A percentile compares a stretch with the other conserved stretches of the same genome.
These are phyloP conservation scores for Acanthisitta chloris DNA, from an alignment of 2,113 vertebrate genomes.

Conservation along the genomic window DNA sequence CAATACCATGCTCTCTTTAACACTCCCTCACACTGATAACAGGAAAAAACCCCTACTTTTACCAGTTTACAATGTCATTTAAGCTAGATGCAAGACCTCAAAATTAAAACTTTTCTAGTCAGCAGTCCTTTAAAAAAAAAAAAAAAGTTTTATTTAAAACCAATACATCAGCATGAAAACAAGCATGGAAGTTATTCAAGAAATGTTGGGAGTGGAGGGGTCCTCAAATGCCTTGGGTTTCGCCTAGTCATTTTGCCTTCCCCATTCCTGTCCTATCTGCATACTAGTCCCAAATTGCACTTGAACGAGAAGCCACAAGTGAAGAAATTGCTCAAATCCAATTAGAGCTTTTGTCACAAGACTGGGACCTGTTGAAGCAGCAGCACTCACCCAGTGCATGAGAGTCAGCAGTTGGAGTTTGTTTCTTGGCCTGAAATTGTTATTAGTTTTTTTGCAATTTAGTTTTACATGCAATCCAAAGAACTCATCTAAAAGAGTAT, in stretches of 20 bases:
- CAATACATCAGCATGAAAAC: background rate
- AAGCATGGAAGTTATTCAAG: background rate
- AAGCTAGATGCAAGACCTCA: background rate
- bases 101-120: background rate
- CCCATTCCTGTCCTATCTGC: background rate
- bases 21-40: background rate
- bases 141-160: background rate
- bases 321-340: background rate
- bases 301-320: background rate
- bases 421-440: background rate
- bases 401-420: background rate
- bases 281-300: background rate
- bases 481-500: background rate
- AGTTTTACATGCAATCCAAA: background rate
- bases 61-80: background rate
- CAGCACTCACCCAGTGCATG: background rate
- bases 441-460: background rate
- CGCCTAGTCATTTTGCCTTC: background rate
- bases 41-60: background rate
- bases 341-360: background rate
- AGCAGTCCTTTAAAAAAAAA: background rate
- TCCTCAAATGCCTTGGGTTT: background rate
- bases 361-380: background rate
- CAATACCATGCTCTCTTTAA: background rate
- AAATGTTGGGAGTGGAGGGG: background rate